A percentile compares a stretch with the other conserved stretches of the same genome.
Conservation (phyloP, 2,797 vertebrate species). For the Notolabrus celidotus region DNA sequence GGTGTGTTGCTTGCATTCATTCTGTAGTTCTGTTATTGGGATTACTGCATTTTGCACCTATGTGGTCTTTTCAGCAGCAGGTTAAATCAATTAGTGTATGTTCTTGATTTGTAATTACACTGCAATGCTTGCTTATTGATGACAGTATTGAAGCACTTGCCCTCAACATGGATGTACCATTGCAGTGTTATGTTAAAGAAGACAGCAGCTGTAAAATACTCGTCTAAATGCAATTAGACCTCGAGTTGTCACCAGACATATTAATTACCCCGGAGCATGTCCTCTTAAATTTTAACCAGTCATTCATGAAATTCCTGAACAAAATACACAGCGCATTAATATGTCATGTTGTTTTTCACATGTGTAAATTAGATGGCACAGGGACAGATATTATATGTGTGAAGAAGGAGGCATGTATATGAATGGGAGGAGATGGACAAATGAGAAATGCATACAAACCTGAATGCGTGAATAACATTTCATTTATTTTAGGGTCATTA, state of each 20-base stretch:
- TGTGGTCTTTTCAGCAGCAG: conserved; percentile 40
- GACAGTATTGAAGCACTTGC: conserved; percentile 29
- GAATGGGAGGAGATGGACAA: conserved; percentile 9
- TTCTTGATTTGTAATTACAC: conserved; percentile 49
- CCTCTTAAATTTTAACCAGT: conserved; percentile 8
- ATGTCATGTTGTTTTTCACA: conserved; percentile 12
- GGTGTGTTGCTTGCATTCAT: too few relatives aligned
- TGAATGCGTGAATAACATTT: conserved; percentile 7
- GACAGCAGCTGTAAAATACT: conserved; percentile 41
- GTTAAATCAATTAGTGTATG: conserved; percentile 58
- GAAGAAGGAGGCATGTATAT: conserved; percentile 35
- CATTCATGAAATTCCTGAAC: neutral
- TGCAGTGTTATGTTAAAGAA: conserved; percentile 25
- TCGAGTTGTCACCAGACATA: neutral
- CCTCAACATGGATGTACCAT: conserved; percentile 21
- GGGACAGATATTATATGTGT: conserved; percentile 7
- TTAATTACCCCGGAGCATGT: conserved; percentile 15
- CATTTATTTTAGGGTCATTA: conserved; percentile 7
- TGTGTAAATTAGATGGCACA: neutral
- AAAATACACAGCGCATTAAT: conserved; percentile 6
- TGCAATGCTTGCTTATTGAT: conserved; percentile 47
- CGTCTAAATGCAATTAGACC: conserved; percentile 40
- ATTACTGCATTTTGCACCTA: neutral
- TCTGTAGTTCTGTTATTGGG: too few relatives aligned
- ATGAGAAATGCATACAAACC: conserved; percentile 15